A percentile compares a stretch with the other conserved stretches of the same genome.
Conservation (phyloP, 2,888 invertebrate genomes). For the Maniola hyperantus region DNA sequence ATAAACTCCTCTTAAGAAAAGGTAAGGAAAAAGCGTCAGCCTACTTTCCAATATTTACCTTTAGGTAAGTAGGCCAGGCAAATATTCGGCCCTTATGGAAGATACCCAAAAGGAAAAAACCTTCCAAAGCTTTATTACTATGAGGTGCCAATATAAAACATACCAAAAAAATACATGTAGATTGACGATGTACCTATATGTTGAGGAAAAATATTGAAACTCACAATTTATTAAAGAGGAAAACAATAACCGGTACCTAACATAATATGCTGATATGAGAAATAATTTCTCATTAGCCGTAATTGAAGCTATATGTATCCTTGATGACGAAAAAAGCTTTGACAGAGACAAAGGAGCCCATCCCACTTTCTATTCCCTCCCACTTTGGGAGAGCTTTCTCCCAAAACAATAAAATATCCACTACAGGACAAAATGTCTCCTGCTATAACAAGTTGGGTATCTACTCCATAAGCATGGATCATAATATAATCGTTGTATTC, state of each 20-base stretch:
- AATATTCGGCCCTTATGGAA: constrained; percentile 3
- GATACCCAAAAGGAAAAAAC: constrained; percentile 17
- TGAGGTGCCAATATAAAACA: neutral
- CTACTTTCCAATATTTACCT: constrained; percentile 4
- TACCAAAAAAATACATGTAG: neutral
- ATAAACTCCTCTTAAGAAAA: too few species aligned
- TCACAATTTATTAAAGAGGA: neutral
- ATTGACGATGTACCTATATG: neutral
- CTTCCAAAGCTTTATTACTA: constrained; percentile 24
- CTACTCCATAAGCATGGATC: too few species aligned
- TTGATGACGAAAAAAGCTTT: neutral
- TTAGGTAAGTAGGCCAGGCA: constrained; percentile 1
- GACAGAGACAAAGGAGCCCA: neutral
- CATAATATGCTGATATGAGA: too few species aligned
- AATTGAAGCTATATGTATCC: neutral
- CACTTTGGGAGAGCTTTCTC: neutral
- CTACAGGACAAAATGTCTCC: too few species aligned
- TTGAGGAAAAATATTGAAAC: neutral
- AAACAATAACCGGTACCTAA: neutral
- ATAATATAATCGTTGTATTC: too few species aligned
- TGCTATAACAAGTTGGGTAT: too few species aligned
- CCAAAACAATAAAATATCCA: neutral
- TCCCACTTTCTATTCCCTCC: too few species aligned
- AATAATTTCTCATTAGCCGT: neutral
- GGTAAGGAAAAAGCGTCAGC: neutral